phyloP scores from a whole-genome alignment of 2,113 vertebrate species.

The Prolemur simus region DNA sequence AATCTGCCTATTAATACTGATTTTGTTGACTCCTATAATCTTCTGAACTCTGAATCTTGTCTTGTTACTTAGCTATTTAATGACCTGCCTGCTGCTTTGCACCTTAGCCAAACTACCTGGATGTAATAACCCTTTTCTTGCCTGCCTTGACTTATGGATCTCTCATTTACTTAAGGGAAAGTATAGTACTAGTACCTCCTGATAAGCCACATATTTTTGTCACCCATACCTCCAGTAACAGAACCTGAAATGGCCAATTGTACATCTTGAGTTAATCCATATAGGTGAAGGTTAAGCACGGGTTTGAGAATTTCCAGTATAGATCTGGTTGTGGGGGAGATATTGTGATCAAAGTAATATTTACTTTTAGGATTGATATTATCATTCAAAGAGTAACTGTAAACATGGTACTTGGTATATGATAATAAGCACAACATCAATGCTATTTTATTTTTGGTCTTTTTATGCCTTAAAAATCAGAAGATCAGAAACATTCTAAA shows the following conservation, averaged over 20 bases:
- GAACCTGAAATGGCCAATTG: background rate
- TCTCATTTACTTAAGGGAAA: background rate
- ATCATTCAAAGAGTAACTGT: background rate
- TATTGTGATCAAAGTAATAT: background rate
- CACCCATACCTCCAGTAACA: background rate
- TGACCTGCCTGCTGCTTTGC: background rate
- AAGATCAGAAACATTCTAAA: conserved; percentile 9
- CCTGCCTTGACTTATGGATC: background rate
- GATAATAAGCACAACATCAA: background rate
- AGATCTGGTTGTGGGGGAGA: background rate
- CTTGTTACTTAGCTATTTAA: background rate
- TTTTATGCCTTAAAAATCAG: background rate
- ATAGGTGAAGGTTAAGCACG: background rate
- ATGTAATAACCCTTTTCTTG: background rate
- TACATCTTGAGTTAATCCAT: background rate
- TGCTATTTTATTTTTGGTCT: background rate
- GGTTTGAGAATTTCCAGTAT: background rate
- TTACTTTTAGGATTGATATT: background rate
- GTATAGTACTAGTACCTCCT: background rate
- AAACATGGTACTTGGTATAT: background rate
- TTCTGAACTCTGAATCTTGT: background rate
- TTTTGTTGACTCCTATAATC: background rate
- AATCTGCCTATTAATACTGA: background rate
- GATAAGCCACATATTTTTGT: background rate
- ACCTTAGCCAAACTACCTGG: background rate